Conservation (phyloP, 2,113 vertebrate species). For the Melanerpes aurifrons region DNA sequence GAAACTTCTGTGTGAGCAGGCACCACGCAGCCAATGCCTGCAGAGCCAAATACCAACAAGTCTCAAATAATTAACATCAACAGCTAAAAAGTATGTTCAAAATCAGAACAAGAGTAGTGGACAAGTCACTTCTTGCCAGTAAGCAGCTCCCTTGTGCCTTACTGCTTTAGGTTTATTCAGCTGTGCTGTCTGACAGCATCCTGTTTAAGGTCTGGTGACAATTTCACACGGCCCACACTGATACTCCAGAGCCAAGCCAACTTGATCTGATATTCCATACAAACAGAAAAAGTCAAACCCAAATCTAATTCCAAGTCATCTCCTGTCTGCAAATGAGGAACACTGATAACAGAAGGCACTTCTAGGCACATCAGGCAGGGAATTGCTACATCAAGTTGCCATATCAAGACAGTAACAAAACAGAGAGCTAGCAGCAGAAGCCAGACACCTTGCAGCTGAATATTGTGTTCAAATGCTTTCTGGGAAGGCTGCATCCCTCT, state of each 20-base stretch:
- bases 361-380: not conserved
- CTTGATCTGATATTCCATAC: not conserved
- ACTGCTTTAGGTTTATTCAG: not conserved
- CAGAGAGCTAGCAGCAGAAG: not conserved
- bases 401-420: not conserved
- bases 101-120: not conserved
- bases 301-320: not conserved
- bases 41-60: conserved; percentile 8
- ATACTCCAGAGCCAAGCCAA: not conserved
- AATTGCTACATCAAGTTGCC: not conserved
- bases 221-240: not conserved
- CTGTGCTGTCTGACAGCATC: not conserved
- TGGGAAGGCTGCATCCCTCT: not conserved
- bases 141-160: not conserved
- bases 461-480: not conserved
- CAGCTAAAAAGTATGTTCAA: not conserved
- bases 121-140: not conserved
- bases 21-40: not conserved
- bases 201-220: not conserved
- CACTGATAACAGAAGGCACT: not conserved
- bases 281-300: not conserved
- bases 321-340: not conserved
- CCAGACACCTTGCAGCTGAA: not conserved
- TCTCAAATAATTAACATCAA: not conserved
- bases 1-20: not conserved